Base-by-base conservation (phyloP, 2,888 invertebrate species). In the Amiota minor region DNA sequence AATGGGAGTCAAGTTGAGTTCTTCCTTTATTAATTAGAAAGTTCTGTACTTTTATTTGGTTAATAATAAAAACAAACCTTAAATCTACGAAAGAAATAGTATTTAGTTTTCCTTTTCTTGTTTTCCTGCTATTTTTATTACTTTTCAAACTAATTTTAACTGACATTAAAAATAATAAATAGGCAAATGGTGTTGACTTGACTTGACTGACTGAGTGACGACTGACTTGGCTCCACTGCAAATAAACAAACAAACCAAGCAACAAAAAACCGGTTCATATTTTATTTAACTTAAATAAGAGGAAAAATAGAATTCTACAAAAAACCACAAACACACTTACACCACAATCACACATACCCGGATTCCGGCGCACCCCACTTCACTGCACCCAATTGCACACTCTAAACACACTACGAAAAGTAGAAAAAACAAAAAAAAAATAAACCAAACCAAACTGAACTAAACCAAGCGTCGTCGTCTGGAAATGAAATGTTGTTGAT, bases 191-290 rank as follows among this genome's bases (percentile, higher is more conserved):
- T 35, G 35, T 35, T 35, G 35, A 35, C 23, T 23, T 23, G 23
- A 23, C 23, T 23, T 23, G 23, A 23, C 23, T 23, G 23, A 23
- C 1, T 2, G 23, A 23, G 6, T 35, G 35, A 35, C 35, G 35
- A 35, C 23, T 35, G 35, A 35, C 23, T 35, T 35, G 35, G 6
- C 35, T 35, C 2, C 35, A 35, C n/a, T 11, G 18, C 35, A 9
- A 35, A 62, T 10, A 62, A 62, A 62, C 62, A 23, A 45, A 45
- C n/a, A 59, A 59, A 59, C 18, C 11, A 59, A 47, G 2, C 35
- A 67, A 50, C 45, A 67, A 23, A 11, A 67, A 68, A 68, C 67
- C 67, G 67, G 67, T 68, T 68, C 50, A 50, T 53, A 65, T 49
- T 65, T 49, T 35, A 35, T 35, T 35, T 35, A 35, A 35, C 35